Evolutionary conservation across 2,888 invertebrate genomes (phyloP).

Genomic region (Pteria penguin): DNA sequence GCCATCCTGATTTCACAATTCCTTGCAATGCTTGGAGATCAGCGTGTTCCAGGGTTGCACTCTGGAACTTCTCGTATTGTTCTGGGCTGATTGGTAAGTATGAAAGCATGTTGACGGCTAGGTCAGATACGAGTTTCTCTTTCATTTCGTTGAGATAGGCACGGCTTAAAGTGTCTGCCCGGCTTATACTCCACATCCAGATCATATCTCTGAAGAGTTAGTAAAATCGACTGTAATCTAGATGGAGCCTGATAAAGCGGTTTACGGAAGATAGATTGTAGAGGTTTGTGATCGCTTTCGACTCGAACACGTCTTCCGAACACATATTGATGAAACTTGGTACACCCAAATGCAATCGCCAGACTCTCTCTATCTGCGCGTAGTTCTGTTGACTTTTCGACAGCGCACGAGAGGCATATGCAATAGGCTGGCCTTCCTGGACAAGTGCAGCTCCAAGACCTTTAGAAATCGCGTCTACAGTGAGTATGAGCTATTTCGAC

Average conservation of each 20-base stretch:
- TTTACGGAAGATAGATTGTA: conserved; percentile 39
- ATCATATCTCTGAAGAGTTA: conserved; percentile 37
- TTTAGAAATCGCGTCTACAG: conserved; percentile 21
- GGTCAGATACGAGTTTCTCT: conserved; percentile 26
- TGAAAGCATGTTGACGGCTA: conserved; percentile 8
- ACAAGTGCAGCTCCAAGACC: conserved; percentile 8
- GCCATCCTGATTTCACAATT: conserved; percentile 31
- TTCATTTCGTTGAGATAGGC: conserved; percentile 27
- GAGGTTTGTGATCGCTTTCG: conserved; percentile 44
- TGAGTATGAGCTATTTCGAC: conserved; percentile 24
- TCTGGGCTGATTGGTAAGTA: conserved; percentile 30
- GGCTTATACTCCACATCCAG: conserved; percentile 34
- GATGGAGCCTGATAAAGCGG: conserved; percentile 23
- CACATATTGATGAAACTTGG: conserved; percentile 40
- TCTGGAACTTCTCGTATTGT: conserved; percentile 23
- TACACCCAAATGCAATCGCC: conserved; percentile 42
- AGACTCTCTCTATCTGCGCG: conserved; percentile 50
- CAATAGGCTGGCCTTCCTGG: conserved; percentile 36
- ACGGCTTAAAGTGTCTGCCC: conserved; percentile 41
- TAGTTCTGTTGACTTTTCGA: conserved; percentile 45
- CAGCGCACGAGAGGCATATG: conserved; percentile 42
- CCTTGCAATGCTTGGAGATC: conserved; percentile 24
- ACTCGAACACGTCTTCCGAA: conserved; percentile 35
- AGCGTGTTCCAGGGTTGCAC: conserved; percentile 19
- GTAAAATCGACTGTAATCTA: neutral